Evolutionary conservation across 2,113 vertebrate genomes (phyloP), one percentile per base, ranked within the genome.

Genomic region (Tachycineta bicolor): DNA sequence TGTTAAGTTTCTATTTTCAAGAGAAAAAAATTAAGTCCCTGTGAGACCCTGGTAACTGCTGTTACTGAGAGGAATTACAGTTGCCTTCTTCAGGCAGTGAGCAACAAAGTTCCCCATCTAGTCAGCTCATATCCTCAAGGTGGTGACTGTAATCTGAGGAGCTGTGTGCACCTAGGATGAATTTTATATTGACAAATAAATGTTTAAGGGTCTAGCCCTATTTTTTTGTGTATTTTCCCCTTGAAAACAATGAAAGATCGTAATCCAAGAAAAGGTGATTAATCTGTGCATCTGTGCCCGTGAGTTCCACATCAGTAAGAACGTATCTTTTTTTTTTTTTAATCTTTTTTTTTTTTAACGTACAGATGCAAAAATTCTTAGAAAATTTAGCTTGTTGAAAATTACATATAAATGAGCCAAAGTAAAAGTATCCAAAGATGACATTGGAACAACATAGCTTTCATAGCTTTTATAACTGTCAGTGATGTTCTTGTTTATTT

Each of bases 161-260:
- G 58, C 37, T 62, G 9, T 53, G 4, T 68, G 13, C 31, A 11
- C 13, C 8, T 53, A 29, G 34, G 17, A 43, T 65, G 21, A 81
- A 17, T 7, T 56, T 73, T 15, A 46, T 0, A 1, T 46, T 80
- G 0, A 1, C 31, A 84, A 91, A 41, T 37, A 29, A 1, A 33
- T 16, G 8, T 22, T 50, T 49, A 46, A 49, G 4, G 28, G 20
- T 59, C 20, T 70, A 82, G 10, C 17, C 11, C 12, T n/a, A 8
- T 68, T 87, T 85, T 59, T 9, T 37, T 0, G 0, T 34, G 10
- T 68, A 11, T 90, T 85, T 87, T 70, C 12, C 33, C 6, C 87
- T 84, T 75, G 39, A 55, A 92, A 76, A 47, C 41, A 60, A 7
- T 25, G 14, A 41, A 43, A 83, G 26, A 23, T 39, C 43, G 9